These are phyloP conservation scores for Thera britannica DNA, from an alignment of 2,888 invertebrate genomes.

Conservation along the genomic window DNA sequence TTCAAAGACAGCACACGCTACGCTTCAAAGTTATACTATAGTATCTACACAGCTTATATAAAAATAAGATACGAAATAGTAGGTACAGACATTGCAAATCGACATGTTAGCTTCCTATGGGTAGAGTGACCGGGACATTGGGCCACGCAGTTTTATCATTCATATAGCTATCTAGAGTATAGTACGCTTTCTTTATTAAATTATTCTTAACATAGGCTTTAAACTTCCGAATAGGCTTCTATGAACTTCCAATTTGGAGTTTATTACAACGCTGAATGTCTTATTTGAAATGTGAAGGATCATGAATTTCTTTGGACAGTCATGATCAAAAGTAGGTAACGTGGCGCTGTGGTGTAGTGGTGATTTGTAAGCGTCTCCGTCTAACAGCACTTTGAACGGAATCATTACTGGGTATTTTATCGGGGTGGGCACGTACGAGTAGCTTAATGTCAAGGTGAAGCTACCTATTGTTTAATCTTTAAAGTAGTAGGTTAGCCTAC, in stretches of 20 bases:
- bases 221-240: too few relatives aligned
- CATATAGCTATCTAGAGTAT: too few relatives aligned
- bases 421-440: conserved; percentile 35
- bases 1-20: too few relatives aligned
- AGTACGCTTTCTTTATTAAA: too few relatives aligned
- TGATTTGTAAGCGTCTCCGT: neutral
- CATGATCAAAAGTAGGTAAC: neutral
- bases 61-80: too few relatives aligned
- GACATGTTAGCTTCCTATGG: too few relatives aligned
- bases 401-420: conserved; percentile 37
- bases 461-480: conserved; percentile 52
- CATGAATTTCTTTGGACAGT: conserved; percentile 19
- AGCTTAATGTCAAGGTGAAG: conserved; percentile 57
- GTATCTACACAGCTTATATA: too few relatives aligned
- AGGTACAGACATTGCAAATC: too few relatives aligned
- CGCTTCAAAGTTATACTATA: too few relatives aligned
- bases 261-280: conserved; percentile 17
- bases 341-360: neutral
- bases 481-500: neutral
- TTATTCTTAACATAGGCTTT: too few relatives aligned
- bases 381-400: conserved; percentile 32
- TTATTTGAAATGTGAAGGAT: conserved; percentile 35
- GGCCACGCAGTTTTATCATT: too few relatives aligned
- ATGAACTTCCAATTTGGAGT: conserved; percentile 14
- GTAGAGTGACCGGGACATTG: too few relatives aligned